These are phyloP conservation scores for Ranitomeya imitator DNA, from an alignment of 2,113 vertebrate genomes.

Conservation along the genomic window DNA sequence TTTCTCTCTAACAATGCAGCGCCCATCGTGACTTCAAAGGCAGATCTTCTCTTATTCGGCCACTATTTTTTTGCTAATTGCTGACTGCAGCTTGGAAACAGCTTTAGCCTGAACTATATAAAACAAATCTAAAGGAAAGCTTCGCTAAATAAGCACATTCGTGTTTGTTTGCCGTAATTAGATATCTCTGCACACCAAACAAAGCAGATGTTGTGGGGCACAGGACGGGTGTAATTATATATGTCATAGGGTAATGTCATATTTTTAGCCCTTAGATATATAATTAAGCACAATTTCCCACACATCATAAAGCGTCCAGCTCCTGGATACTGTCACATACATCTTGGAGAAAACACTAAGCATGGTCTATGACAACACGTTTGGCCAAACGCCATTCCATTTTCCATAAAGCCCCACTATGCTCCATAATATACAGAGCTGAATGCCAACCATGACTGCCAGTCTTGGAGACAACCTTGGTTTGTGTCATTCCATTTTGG, in stretches of 20 bases:
- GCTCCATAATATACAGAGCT: background rate
- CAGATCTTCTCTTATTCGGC: background rate
- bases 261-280: constrained; percentile 47
- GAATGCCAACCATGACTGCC: background rate
- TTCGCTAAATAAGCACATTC: constrained; percentile 48
- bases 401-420: background rate
- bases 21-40: constrained; percentile 10
- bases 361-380: background rate
- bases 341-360: background rate
- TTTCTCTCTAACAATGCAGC: background rate
- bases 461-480: too few species aligned
- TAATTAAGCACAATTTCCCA: constrained; percentile 50
- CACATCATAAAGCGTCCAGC: constrained; percentile 30
- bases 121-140: constrained; percentile 32
- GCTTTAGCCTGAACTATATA: constrained; percentile 28
- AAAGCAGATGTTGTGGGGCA: constrained; percentile 45
- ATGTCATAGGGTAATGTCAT: constrained; percentile 42
- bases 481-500: too few species aligned
- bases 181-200: constrained; percentile 41
- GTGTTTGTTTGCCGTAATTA: constrained; percentile 50
- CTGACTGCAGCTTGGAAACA: constrained; percentile 21
- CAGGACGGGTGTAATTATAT: constrained; percentile 50
- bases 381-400: background rate
- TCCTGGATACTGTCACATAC: constrained; percentile 10
- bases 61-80: constrained; percentile 27